Evolutionary conservation across 2,888 invertebrate species (phyloP), one percentile per base, ranked within the genome.

Genomic region (Macropis europaea): DNA sequence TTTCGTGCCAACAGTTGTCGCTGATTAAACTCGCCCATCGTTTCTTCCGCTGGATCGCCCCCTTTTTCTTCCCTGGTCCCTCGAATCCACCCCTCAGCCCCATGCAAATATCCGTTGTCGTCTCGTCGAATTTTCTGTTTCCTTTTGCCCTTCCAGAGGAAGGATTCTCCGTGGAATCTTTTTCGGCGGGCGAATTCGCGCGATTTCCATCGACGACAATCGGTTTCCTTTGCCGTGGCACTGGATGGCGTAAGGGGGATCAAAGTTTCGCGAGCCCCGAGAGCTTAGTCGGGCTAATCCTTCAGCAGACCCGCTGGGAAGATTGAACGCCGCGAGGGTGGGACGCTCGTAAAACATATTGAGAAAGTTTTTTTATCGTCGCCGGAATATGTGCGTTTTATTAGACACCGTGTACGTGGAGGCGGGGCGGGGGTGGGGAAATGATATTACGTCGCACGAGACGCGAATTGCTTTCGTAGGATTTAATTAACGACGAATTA

Each of bases 1-100:
- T 72, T 72, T 53, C 60, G 74, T 53, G 48, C 32, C 32, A 56
- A 62, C 72, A 78, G 68, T 61, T 68, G 77, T 61, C 73, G 66
- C 78, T 78, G 78, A 77, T 78, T 76, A 77, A 78, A 78, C 64
- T 72, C 56, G 68, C 52, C 62, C 77, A 69, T 75, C 59, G 67
- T 43, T 68, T 60, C 62, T 78, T 75, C 75, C 78, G 45, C 42
- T 43, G 57, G 71, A 76, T 76, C 62, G 64, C 56, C n/a, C 54
- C 28, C 48, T 36, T 57, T 15, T 40, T 48, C 32, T 24, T 15
- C 1, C 34, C 13, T n/a, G 9, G 15, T 19, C 43, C 13, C 7
- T 34, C n/a, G 30, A 17, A 17, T 19, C 19, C 11, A 26, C 17
- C 48, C 15, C 9, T 2, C 6, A 1, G n/a, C n/a, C 19, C 3